Base-by-base conservation (phyloP, 2,797 vertebrate genomes). In the Cyprinella venusta region DNA sequence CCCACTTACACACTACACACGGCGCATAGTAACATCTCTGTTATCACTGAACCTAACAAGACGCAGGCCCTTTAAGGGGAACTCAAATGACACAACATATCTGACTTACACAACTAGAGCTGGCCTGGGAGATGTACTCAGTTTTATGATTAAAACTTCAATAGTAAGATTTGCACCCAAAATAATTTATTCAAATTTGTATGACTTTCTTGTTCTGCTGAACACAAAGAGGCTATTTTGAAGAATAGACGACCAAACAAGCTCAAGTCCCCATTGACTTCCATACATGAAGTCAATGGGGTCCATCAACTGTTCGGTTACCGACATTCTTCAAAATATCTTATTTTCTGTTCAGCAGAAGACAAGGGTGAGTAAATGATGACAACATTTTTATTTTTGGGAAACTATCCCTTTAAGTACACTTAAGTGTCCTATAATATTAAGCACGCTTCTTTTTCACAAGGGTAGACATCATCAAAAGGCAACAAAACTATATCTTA, bases 1-100 rank as follows among this genome's bases (percentile, higher is more conserved):
- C 89, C 88, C 87, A 80, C 82, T 88, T 83, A 88, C 50, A 50
- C 87, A 64, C 64, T 81, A 64, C 84, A 89, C 80, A 52, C 3
- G 1, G 77, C 12, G 59, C 82, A 83, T 42, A 81, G 64, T 80
- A 42, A 85, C 64, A 76, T 78, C 81, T 78, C 64, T 69, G 54
- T 75, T 83, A 82, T 76, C 72, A 59, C 64, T 69, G 78, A 75
- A 48, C 56, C 63, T 72, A 77, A 77, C 33, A 69, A 75, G 69
- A 50, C 9, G 21, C 74, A 76, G 81, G 80, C 48, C 26, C 38
- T 71, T 64, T 74, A n/a, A 52, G 19, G 10, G 71, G 30, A 19
- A 38, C 13, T 63, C 26, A 30, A 18, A 71, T 42, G 33, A 82
- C 30, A 78, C 33, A 70, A n/a, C n/a, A 26, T 42, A 45, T 80